Evolutionary conservation across 1,140 invertebrate species (phyloP).

Genomic region (Drosophila azteca): DNA sequence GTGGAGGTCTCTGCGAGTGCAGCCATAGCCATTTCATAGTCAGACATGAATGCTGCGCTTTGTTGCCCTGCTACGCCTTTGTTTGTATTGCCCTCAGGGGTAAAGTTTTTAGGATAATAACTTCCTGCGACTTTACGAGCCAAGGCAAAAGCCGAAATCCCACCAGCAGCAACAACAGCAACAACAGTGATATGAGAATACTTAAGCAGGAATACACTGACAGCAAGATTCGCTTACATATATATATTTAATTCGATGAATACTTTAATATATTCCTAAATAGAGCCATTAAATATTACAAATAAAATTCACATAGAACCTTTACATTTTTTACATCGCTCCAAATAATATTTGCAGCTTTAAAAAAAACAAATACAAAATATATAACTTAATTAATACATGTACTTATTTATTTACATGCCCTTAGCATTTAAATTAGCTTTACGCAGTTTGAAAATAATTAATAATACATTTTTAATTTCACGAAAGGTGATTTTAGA

Average conservation of each 20-base stretch:
- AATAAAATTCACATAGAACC: not conserved
- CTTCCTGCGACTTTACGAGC: slow-evolving; percentile 81
- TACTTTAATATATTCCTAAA: not conserved
- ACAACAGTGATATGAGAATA: slow-evolving; percentile 75
- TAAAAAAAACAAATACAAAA: too few species aligned
- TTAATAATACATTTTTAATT: too few species aligned
- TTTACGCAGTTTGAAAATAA: too few species aligned
- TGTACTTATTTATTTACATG: too few species aligned
- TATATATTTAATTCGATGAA: too few species aligned
- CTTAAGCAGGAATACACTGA: slow-evolving; percentile 61
- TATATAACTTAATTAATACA: too few species aligned
- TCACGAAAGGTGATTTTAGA: too few species aligned
- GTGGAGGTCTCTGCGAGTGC: slow-evolving; percentile 28
- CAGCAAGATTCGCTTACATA: not conserved
- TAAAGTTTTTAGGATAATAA: slow-evolving; percentile 83
- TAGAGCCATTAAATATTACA: not conserved
- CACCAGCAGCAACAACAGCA: slow-evolving; percentile 38
- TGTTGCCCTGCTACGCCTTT: slow-evolving; percentile 79
- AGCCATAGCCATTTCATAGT: slow-evolving; percentile 72
- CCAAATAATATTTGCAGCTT: too few species aligned
- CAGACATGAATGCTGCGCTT: slow-evolving; percentile 79
- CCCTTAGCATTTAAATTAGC: too few species aligned
- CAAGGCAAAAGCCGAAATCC: slow-evolving; percentile 72
- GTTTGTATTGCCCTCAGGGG: slow-evolving; percentile 82
- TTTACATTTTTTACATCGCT: too few species aligned